phyloP scores from a whole-genome alignment of 2,888 invertebrate genomes.

The Amblyjoppa fuscipennis region DNA sequence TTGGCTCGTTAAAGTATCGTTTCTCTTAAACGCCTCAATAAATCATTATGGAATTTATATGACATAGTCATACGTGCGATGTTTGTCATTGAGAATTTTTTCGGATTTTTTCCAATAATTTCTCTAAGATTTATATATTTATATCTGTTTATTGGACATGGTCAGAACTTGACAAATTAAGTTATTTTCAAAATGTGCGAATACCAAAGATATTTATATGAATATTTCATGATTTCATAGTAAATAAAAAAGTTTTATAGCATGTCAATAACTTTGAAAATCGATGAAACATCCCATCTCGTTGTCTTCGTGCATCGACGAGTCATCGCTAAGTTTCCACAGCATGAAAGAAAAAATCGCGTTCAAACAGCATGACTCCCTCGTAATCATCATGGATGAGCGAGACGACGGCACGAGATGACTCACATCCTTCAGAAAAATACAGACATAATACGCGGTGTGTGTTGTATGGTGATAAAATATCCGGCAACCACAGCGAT shows the following conservation, averaged over 20 bases:
- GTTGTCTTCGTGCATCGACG: not conserved
- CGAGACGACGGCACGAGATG: constrained; percentile 44
- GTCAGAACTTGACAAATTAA: too few relatives aligned
- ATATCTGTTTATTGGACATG: too few relatives aligned
- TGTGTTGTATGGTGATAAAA: constrained; percentile 48
- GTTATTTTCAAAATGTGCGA: too few relatives aligned
- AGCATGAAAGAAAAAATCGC: constrained; percentile 42
- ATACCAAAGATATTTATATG: not conserved
- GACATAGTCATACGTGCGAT: not conserved
- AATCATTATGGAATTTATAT: not conserved
- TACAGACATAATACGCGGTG: constrained; percentile 15
- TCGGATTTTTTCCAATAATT: not conserved
- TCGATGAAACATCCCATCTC: not conserved
- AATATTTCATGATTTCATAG: not conserved
- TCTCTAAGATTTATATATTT: not conserved
- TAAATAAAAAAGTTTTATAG: not conserved
- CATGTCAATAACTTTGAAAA: not conserved
- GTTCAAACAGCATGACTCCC: constrained; percentile 32
- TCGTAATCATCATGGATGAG: constrained; percentile 22
- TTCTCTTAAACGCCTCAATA: not conserved
- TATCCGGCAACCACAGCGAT: constrained; percentile 43
- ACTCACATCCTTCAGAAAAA: constrained; percentile 61
- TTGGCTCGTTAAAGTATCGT: constrained; percentile 8
- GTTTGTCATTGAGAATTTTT: not conserved
- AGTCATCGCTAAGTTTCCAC: constrained; percentile 42